These are phyloP conservation scores for Echiichthys vipera DNA, from an alignment of 2,797 vertebrate genomes.

Conservation along the genomic window DNA sequence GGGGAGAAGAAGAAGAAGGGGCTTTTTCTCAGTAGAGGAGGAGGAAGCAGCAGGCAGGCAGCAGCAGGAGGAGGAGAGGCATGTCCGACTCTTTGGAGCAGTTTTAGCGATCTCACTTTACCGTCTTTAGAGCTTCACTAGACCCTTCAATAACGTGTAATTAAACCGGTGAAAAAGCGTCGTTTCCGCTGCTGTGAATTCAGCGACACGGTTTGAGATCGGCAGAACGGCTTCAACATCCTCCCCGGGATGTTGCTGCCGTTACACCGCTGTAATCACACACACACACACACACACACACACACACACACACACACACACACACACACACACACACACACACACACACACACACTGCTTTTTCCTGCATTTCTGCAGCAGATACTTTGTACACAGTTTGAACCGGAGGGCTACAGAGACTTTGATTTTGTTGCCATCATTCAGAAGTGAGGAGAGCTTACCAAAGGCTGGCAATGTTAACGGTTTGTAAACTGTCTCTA, in stretches of 20 bases:
- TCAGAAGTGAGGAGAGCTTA: background rate
- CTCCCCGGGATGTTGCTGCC: constrained; percentile 60
- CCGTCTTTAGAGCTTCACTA: constrained; percentile 22
- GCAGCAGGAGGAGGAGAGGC: constrained; percentile 38
- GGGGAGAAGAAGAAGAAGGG: constrained; percentile 17
- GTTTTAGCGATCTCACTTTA: constrained; percentile 58
- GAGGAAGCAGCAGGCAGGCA: constrained; percentile 44
- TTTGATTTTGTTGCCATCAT: background rate
- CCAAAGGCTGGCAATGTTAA: background rate
- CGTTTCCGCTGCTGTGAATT: constrained; percentile 49
- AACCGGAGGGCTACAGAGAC: background rate
- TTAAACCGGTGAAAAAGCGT: constrained; percentile 22
- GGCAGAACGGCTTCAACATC: constrained; percentile 61
- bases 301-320: too few species aligned
- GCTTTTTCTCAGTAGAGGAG: constrained; percentile 24
- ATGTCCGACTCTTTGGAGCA: constrained; percentile 60
- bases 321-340: too few species aligned
- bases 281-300: too few species aligned
- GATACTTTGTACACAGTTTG: constrained; percentile 13
- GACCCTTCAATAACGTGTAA: background rate
- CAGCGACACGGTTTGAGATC: constrained; percentile 27
- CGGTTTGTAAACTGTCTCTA: background rate
- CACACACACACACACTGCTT: constrained; percentile 60
- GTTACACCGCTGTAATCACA: constrained; percentile 24
- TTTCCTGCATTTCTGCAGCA: background rate